Conservation (phyloP, 2,113 vertebrate genomes). For the Crypturellus undulatus region DNA sequence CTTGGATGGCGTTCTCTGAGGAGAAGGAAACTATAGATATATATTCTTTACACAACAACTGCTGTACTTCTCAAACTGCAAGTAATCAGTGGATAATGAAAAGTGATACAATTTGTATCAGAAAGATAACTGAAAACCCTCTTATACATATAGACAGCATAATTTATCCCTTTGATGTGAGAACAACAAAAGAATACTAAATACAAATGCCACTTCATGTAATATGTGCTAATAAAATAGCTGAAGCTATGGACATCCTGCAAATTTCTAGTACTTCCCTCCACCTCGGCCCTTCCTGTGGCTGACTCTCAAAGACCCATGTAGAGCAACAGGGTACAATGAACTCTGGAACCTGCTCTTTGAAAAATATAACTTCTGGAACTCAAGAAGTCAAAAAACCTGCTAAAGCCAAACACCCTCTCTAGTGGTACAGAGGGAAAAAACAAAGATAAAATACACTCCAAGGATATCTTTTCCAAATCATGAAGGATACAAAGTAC, state of each 20-base stretch:
- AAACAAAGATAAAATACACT: neutral
- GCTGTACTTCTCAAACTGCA: slow-evolving; percentile 6
- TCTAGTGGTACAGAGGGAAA: neutral
- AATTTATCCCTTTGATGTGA: slow-evolving; percentile 40
- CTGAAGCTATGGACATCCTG: neutral
- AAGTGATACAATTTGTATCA: slow-evolving; percentile 50
- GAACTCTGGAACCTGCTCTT: neutral
- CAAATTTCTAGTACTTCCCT: neutral
- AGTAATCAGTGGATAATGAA: slow-evolving; percentile 36
- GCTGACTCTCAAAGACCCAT: neutral
- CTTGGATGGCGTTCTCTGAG: neutral
- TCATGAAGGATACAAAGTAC: neutral
- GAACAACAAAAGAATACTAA: slow-evolving; percentile 32
- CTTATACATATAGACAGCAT: slow-evolving; percentile 25
- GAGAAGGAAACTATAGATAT: neutral
- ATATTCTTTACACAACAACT: slow-evolving; percentile 23
- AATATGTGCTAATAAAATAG: neutral
- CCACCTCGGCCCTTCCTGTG: neutral
- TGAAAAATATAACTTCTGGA: neutral
- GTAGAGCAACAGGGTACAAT: neutral
- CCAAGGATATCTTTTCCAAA: neutral
- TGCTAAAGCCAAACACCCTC: neutral
- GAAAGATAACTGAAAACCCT: slow-evolving; percentile 45
- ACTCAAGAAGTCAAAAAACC: neutral
- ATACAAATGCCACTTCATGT: slow-evolving; percentile 5